Percentiles rank a stretch among this genome's conserved stretches.
Conservation (phyloP, 2,888 invertebrate genomes). For the Tanytarsus gracilentus region DNA sequence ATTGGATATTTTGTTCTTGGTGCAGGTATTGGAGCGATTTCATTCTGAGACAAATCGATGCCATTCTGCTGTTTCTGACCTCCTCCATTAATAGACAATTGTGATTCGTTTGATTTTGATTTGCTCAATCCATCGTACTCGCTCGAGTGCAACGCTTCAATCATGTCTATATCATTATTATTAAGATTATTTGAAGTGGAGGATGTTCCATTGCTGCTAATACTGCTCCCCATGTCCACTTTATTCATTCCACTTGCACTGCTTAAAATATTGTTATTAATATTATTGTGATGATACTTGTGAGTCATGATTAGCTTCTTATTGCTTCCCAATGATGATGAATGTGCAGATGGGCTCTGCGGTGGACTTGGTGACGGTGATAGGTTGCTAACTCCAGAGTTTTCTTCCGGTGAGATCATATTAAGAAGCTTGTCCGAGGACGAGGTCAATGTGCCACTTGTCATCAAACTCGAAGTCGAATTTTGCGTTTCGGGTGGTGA, state of each 20-base stretch:
- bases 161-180: slow-evolving; percentile 2
- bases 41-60: background rate
- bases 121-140: slow-evolving; percentile 58
- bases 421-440: slow-evolving; percentile 23
- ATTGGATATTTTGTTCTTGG: slow-evolving; percentile 21
- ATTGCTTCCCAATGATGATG: slow-evolving; percentile 36
- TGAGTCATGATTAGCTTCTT: background rate
- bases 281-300: slow-evolving; percentile 13
- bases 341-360: slow-evolving; percentile 34
- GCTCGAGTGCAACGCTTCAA: background rate
- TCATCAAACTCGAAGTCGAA: slow-evolving; percentile 23
- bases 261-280: background rate
- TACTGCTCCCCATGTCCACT: slow-evolving; percentile 1
- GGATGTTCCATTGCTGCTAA: slow-evolving; percentile 27
- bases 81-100: slow-evolving; percentile 44
- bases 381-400: slow-evolving; percentile 31
- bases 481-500: slow-evolving; percentile 20
- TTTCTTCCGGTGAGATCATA: slow-evolving; percentile 33
- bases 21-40: slow-evolving; percentile 6
- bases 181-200: background rate
- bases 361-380: slow-evolving; percentile 26
- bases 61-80: slow-evolving; percentile 15
- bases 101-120: slow-evolving; percentile 87
- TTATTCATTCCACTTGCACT: background rate
- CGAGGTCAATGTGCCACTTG: slow-evolving; percentile 2